These are phyloP conservation scores for Zoanthus gigantus DNA, from an alignment of 92 coral and sea anemone species.

Conservation along the genomic window DNA sequence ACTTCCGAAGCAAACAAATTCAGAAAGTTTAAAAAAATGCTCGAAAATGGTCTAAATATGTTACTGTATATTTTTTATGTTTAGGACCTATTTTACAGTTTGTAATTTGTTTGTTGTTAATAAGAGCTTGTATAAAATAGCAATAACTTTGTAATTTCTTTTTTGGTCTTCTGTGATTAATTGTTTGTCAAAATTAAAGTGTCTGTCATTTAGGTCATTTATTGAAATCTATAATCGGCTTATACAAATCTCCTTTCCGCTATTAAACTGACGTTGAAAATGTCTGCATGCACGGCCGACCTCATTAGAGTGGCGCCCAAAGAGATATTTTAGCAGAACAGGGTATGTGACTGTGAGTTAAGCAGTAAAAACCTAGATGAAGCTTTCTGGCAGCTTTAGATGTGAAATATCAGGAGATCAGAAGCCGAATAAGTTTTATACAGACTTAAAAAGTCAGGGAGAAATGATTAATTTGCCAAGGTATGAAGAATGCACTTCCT, in stretches of 20 bases:
- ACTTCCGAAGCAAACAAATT: too few species aligned
- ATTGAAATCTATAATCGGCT: not conserved
- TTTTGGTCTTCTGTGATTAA: not conserved
- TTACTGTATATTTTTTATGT: too few species aligned
- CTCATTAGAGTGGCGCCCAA: not conserved
- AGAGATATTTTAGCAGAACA: not conserved
- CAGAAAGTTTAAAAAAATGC: too few species aligned
- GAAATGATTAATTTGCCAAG: too few species aligned
- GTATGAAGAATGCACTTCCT: too few species aligned
- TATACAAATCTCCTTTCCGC: too few species aligned
- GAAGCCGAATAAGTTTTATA: too few species aligned
- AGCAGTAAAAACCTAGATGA: not conserved
- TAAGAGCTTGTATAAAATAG: not conserved
- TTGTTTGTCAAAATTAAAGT: not conserved
- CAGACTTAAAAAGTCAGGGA: too few species aligned
- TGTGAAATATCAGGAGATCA: too few species aligned
- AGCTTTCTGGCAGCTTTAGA: too few species aligned
- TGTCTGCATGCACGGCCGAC: not conserved
- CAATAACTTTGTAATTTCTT: not conserved
- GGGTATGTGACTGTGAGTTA: not conserved
- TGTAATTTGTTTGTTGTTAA: not conserved
- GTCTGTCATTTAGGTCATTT: not conserved
- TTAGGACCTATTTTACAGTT: too few species aligned
- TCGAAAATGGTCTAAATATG: too few species aligned
- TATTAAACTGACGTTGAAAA: not conserved